A percentile compares a stretch with the other conserved stretches of the same genome.
Evolutionary conservation across 1,140 invertebrate species (phyloP).

Genomic region (Chymomyza costata): DNA sequence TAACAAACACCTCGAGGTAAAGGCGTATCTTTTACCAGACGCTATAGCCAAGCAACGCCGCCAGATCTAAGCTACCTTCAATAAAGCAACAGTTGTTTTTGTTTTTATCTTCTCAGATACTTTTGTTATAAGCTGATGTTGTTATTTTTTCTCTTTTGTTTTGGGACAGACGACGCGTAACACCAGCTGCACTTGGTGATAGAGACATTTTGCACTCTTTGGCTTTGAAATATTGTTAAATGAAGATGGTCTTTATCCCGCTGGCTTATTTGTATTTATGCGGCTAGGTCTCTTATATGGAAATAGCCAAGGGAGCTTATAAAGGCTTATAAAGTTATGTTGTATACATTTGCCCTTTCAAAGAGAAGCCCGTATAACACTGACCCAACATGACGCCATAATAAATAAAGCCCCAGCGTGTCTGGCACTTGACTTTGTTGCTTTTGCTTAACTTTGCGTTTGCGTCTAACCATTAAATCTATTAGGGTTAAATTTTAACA

Average conservation of each 20-base stretch:
- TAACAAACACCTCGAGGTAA: conserved; percentile 50
- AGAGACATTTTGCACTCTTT: conserved; percentile 1
- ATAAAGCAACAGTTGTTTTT: background rate
- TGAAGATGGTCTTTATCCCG: too few relatives aligned
- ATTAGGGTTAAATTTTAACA: conserved; percentile 4
- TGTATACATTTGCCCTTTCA: background rate
- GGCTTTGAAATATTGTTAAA: background rate
- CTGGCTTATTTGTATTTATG: too few relatives aligned
- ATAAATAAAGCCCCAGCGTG: conserved; percentile 1
- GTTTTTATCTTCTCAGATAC: background rate
- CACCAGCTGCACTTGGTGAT: conserved; percentile 34
- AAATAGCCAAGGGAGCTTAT: too few relatives aligned
- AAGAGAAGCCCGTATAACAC: background rate
- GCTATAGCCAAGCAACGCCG: background rate
- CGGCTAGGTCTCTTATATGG: too few relatives aligned
- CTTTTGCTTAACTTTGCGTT: background rate
- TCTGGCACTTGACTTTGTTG: conserved; percentile 5
- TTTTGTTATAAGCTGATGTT: background rate
- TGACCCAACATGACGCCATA: background rate
- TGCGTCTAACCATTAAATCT: background rate
- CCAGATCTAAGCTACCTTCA: too few relatives aligned
- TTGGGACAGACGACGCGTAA: conserved; percentile 28
- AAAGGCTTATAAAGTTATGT: too few relatives aligned
- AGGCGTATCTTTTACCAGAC: conserved; percentile 22
- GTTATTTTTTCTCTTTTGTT: background rate